A percentile compares a stretch with the other conserved stretches of the same genome.
These are phyloP conservation scores for Ceratothoa steindachneri DNA, from an alignment of 2,888 invertebrate species.

Conservation along the genomic window DNA sequence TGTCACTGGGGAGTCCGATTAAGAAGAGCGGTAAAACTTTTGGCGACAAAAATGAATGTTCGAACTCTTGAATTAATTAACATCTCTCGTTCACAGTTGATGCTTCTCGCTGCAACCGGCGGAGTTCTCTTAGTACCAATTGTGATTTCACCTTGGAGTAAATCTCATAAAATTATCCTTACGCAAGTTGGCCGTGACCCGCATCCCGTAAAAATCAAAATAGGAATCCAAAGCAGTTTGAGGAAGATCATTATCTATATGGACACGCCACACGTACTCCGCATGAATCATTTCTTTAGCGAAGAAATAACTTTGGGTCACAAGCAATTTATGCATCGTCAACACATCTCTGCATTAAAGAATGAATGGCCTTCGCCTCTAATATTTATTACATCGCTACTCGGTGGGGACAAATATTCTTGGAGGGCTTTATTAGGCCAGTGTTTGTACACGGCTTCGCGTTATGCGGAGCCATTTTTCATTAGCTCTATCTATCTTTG, in stretches of 20 bases:
- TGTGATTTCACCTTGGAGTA: neutral
- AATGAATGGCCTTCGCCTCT: neutral
- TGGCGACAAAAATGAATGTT: no score
- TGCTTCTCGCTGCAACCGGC: no score
- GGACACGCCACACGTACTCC: neutral
- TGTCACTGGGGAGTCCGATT: no score
- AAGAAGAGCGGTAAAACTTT: no score
- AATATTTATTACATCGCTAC: neutral
- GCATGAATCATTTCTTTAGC: neutral
- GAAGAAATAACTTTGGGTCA: neutral
- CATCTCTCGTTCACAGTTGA: no score
- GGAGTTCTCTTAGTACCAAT: neutral
- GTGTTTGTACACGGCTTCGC: neutral
- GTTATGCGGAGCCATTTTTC: neutral
- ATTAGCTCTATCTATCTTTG: neutral
- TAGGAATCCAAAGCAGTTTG: neutral
- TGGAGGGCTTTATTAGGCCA: neutral
- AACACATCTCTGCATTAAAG: neutral
- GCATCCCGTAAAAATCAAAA: neutral
- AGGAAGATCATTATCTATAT: neutral
- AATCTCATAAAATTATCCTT: neutral
- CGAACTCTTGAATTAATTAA: no score
- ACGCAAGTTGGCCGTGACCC: neutral
- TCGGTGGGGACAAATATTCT: neutral
- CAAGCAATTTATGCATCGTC: neutral